phyloP scores from a whole-genome alignment of 2,888 invertebrate genomes.

The Oconnorella tubifera region DNA sequence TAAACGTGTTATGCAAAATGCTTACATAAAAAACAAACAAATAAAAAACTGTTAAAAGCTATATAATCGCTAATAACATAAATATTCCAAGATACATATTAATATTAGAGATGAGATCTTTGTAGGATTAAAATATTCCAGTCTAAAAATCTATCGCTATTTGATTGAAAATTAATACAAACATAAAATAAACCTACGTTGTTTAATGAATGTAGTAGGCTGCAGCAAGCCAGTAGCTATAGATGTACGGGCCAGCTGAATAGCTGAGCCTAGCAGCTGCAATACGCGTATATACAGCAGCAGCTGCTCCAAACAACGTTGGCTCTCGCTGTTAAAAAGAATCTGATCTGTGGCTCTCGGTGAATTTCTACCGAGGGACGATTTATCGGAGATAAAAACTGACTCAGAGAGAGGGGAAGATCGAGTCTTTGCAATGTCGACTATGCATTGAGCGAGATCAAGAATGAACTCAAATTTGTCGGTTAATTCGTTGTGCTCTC shows the following conservation, averaged over 20 bases:
- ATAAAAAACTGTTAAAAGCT: too few species aligned
- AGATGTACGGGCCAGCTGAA: slow-evolving; percentile 78
- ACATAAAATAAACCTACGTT: slow-evolving; percentile 63
- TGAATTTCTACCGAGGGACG: not conserved
- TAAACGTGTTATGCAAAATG: too few species aligned
- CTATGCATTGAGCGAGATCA: slow-evolving; percentile 88
- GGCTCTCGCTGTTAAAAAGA: slow-evolving; percentile 2
- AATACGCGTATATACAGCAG: slow-evolving; percentile 83
- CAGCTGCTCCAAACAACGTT: slow-evolving; percentile 67
- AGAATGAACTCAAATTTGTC: slow-evolving; percentile 95
- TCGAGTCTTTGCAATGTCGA: slow-evolving; percentile 65
- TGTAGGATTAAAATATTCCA: too few species aligned
- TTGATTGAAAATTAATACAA: too few species aligned
- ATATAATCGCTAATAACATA: too few species aligned
- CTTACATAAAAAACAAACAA: slow-evolving; percentile 31
- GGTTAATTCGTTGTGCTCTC: slow-evolving; percentile 63
- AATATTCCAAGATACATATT: too few species aligned
- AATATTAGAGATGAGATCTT: too few species aligned
- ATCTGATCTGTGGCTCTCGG: not conserved
- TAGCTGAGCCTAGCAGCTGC: slow-evolving; percentile 89
- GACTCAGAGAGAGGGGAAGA: slow-evolving; percentile 56
- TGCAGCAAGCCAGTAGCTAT: slow-evolving; percentile 78
- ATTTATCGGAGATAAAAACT: not conserved
- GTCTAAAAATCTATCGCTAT: too few species aligned
- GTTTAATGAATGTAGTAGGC: slow-evolving; percentile 85